Evolutionary conservation across 2,113 vertebrate genomes (phyloP).

Genomic region (Promerops cafer): DNA sequence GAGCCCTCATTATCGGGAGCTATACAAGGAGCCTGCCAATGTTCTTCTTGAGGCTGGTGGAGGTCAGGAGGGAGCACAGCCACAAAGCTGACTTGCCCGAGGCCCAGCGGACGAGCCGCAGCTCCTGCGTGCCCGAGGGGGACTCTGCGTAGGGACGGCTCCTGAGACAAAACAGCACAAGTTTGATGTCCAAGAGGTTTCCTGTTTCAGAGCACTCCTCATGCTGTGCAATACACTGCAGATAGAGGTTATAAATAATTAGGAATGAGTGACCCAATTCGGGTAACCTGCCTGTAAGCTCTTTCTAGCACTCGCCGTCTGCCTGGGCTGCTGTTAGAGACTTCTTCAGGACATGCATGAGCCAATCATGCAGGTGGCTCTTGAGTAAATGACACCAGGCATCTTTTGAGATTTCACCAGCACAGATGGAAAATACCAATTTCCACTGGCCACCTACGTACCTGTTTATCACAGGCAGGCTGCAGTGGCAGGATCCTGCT

Average conservation of each 20-base stretch:
- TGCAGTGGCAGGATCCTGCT: not conserved
- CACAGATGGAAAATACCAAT: not conserved
- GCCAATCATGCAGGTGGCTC: not conserved
- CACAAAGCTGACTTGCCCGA: not conserved
- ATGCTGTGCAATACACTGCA: not conserved
- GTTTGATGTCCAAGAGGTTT: not conserved
- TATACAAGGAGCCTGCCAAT: not conserved
- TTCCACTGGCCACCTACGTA: not conserved
- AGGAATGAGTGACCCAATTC: conserved; percentile 2
- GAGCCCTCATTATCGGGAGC: conserved; percentile 24
- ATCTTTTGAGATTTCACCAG: not conserved
- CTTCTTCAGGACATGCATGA: not conserved
- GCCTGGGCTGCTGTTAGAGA: not conserved
- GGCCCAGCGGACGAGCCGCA: not conserved
- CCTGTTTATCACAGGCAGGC: not conserved
- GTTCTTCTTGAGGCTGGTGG: conserved; percentile 40
- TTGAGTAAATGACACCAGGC: not conserved
- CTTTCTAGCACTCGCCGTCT: not conserved
- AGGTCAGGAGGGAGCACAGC: conserved; percentile 34
- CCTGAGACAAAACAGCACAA: not conserved
- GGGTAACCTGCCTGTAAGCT: not conserved
- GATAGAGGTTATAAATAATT: conserved; percentile 26
- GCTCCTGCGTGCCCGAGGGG: not conserved
- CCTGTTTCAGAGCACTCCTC: not conserved
- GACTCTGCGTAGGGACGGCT: not conserved